Evolutionary conservation across 1,140 invertebrate genomes (phyloP).

Genomic region (Drosophila sp.): DNA sequence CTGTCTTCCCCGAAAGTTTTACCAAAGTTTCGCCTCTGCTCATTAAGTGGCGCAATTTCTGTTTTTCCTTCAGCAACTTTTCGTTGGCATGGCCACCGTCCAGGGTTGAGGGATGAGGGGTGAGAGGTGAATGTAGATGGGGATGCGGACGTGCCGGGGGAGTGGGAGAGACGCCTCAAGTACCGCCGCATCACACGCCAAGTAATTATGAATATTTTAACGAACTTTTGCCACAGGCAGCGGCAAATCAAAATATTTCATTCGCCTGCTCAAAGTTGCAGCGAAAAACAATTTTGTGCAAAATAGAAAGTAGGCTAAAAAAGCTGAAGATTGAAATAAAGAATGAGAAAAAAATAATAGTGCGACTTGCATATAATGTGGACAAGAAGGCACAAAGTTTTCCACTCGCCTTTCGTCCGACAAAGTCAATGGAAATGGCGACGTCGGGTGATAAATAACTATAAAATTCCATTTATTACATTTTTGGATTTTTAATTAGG

Average conservation of each 20-base stretch:
- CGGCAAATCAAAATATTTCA: conserved; percentile 82
- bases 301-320: conserved; percentile 50
- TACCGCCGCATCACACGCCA: conserved; percentile 79
- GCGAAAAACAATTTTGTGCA: conserved; percentile 67
- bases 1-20: conserved; percentile 52
- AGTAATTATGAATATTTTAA: conserved; percentile 83
- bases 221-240: conserved; percentile 82
- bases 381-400: conserved; percentile 29
- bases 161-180: conserved; percentile 36
- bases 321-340: conserved; percentile 47
- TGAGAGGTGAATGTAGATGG: conserved; percentile 10
- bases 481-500: conserved; percentile 69
- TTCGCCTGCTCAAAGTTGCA: conserved; percentile 72
- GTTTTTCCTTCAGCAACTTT: conserved; percentile 75
- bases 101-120: too few species aligned
- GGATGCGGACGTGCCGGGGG: neutral
- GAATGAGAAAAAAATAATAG: conserved; percentile 32
- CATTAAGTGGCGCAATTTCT: conserved; percentile 80
- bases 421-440: conserved; percentile 13
- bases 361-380: conserved; percentile 54
- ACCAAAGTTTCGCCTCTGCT: conserved; percentile 74
- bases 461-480: conserved; percentile 59
- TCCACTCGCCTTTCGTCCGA: conserved; percentile 4
- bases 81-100: conserved; percentile 29
- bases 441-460: conserved; percentile 56